These are phyloP conservation scores for Aplysia californica DNA, from an alignment of 1,140 invertebrate genomes.

Conservation along the genomic window DNA sequence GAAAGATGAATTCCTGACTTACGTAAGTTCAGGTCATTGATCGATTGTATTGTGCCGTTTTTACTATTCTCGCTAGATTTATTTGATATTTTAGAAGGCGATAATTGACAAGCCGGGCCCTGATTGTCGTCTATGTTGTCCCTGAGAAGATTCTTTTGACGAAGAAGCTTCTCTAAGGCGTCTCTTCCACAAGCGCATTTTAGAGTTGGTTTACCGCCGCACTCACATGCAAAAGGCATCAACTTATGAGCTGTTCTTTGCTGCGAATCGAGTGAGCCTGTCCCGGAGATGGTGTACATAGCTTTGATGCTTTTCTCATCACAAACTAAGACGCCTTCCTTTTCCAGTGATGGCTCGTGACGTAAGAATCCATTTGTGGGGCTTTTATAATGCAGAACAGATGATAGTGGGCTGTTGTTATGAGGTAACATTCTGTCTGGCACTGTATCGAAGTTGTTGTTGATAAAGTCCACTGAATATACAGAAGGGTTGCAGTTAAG, in stretches of 20 bases:
- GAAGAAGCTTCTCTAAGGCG: slow-evolving; percentile 9
- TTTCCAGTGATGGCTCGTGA: neutral
- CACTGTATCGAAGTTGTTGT: slow-evolving; percentile 11
- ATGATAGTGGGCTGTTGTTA: too few species aligned
- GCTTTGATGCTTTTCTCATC: neutral
- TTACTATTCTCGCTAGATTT: too few species aligned
- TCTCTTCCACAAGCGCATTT: slow-evolving; percentile 15
- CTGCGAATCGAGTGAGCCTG: neutral
- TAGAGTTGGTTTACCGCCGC: slow-evolving; percentile 1
- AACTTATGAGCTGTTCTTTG: too few species aligned
- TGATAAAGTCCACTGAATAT: slow-evolving; percentile 1
- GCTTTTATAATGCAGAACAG: too few species aligned
- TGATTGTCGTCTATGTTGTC: too few species aligned
- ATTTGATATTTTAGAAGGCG: too few species aligned
- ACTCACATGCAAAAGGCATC: too few species aligned
- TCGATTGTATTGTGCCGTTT: too few species aligned
- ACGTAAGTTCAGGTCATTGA: too few species aligned
- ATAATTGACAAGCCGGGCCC: too few species aligned
- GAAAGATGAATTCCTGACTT: too few species aligned
- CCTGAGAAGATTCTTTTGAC: too few species aligned
- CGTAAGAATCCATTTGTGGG: neutral
- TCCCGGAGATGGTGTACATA: neutral
- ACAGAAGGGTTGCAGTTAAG: neutral
- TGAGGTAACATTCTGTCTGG: slow-evolving; percentile 15
- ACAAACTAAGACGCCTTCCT: neutral